Evolutionary conservation across 2,888 invertebrate species (phyloP).

Genomic region (Plagiodera versicolora): DNA sequence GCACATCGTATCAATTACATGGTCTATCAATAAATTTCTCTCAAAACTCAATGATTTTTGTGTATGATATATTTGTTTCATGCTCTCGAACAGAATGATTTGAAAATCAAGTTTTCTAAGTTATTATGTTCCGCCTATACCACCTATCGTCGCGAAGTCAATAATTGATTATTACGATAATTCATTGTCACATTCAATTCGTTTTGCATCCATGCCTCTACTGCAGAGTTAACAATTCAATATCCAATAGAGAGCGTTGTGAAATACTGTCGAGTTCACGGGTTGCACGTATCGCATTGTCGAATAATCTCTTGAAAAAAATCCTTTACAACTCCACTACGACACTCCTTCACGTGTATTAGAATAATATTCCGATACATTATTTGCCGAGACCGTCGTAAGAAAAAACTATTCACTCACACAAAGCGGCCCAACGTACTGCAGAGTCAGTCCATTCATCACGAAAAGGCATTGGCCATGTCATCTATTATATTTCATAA

Average conservation of each 20-base stretch:
- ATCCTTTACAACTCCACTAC: not conserved
- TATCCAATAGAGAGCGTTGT: no score
- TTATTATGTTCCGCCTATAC: no score
- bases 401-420: conserved; percentile 10
- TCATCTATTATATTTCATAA: conserved; percentile 30
- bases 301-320: not conserved
- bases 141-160: no score
- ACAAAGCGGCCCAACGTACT: conserved; percentile 9
- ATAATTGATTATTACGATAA: no score
- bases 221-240: not conserved
- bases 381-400: not conserved
- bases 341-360: not conserved
- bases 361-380: not conserved
- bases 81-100: no score
- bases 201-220: not conserved
- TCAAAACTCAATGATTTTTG: no score
- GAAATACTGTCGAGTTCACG: no score
- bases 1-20: no score
- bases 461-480: conserved; percentile 19
- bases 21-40: no score
- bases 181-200: no score
- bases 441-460: conserved; percentile 12
- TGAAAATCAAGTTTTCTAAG: no score
- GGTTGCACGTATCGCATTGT: not conserved
- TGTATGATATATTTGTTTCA: no score